Evolutionary conservation across 2,113 vertebrate genomes (phyloP).

Genomic region (Toxotes chatareus): DNA sequence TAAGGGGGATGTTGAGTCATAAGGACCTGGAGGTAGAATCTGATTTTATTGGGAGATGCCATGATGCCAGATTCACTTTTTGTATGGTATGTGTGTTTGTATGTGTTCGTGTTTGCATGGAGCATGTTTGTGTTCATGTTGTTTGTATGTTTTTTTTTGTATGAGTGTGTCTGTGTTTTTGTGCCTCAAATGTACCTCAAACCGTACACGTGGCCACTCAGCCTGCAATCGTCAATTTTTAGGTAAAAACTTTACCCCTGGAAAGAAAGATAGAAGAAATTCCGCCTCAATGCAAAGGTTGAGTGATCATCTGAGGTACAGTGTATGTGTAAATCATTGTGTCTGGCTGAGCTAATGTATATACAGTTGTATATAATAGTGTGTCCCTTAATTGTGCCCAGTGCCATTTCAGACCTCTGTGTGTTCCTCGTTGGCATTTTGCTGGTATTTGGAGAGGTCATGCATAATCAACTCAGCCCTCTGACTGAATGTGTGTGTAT

Average conservation of each 20-base stretch:
- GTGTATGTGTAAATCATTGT: not conserved
- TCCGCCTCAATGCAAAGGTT: not conserved
- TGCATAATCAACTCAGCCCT: constrained; percentile 45
- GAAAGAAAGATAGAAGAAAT: not conserved
- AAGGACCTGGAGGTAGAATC: constrained; percentile 6
- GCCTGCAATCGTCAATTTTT: not conserved
- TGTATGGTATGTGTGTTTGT: not conserved
- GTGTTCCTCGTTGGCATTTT: constrained; percentile 51
- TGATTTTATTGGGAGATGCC: not conserved
- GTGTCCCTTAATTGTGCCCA: constrained; percentile 11
- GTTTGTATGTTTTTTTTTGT: not conserved
- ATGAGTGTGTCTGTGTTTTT: not conserved
- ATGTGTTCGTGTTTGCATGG: not conserved
- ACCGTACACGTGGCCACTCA: too few relatives aligned
- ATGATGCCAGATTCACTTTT: not conserved
- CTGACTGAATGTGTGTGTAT: constrained; percentile 30
- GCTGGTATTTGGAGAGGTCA: constrained; percentile 71
- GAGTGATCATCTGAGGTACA: not conserved
- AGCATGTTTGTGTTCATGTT: not conserved
- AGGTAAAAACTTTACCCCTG: not conserved
- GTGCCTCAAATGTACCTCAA: too few relatives aligned
- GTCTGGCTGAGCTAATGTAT: not conserved
- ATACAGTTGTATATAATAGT: not conserved
- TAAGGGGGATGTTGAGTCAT: constrained; percentile 49
- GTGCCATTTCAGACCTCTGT: constrained; percentile 7